Evolutionary conservation across 2,888 invertebrate species (phyloP).

Genomic region (Harmothoe impar): DNA sequence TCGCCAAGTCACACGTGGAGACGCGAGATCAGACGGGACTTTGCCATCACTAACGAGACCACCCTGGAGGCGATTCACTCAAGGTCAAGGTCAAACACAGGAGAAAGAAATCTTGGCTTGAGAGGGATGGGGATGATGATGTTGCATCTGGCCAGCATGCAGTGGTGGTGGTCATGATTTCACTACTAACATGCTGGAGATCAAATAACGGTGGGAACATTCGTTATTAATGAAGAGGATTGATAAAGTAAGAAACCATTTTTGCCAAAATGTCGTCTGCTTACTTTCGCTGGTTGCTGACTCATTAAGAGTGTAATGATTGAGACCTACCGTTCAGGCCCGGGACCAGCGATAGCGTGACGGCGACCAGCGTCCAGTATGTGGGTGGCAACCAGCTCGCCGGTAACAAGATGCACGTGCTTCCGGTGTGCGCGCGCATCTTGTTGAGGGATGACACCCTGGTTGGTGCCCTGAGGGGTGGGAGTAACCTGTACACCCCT

Average conservation of each 20-base stretch:
- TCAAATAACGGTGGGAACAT: no score
- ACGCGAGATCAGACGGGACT: not conserved
- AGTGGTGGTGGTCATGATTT: no score
- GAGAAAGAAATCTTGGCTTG: not conserved
- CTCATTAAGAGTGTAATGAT: constrained; percentile 20
- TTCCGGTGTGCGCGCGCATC: not conserved
- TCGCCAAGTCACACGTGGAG: constrained; percentile 25
- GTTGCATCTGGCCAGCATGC: not conserved
- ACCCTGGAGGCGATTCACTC: constrained; percentile 31
- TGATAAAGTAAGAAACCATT: no score
- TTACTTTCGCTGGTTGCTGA: no score
- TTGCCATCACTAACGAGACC: constrained; percentile 16
- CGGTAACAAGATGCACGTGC: constrained; percentile 29
- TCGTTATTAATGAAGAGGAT: no score
- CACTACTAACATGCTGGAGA: no score
- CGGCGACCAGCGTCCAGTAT: not conserved
- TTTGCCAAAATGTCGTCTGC: no score
- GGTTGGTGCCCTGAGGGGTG: not conserved
- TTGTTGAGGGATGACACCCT: constrained; percentile 1
- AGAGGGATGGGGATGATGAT: not conserved
- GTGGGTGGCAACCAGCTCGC: not conserved
- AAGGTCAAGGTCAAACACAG: not conserved
- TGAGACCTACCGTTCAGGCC: constrained; percentile 5
- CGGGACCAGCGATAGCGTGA: not conserved
- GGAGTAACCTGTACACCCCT: not conserved